Evolutionary conservation across 2,113 vertebrate species (phyloP), one percentile per base, ranked within the genome.

Genomic region (Oxyruncus cristatus): DNA sequence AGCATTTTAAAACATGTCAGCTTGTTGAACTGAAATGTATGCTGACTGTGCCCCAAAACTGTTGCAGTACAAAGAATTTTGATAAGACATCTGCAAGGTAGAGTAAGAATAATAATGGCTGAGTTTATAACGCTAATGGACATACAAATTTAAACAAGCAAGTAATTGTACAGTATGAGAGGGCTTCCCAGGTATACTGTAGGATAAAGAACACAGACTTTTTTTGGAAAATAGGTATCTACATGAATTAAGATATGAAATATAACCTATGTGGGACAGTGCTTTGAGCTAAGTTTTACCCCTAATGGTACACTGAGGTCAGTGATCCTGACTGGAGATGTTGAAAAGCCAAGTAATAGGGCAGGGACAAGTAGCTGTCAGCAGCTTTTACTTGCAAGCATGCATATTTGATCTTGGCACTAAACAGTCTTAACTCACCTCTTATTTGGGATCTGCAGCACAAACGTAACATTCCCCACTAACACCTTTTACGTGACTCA

Each of bases 201-300:
- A 37, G 22, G 11, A 8, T 37, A 78, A 81, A 74, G 30, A 87
- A 71, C 16, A 50, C 0, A 37, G 14, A 33, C 12, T 13, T 22
- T 44, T 50, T 73, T 70, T 80, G 12, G 22, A 65, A 87, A 65
- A 59, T 6, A 24, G 0, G 0, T 16, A 28, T 12, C 27, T 6
- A 67, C 33, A 14, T 35, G 12, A 89, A 58, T 53, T 49, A 77
- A 49, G 41, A 35, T 6, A 66, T 11, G 5, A 77, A 91, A 53
- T 8, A 11, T 20, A 59, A 46, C 13, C 10, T 27, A 0, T 18
- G 20, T 35, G 8, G 22, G 8, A 56, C 0, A 66, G n/a, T 30
- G n/a, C n/a, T 74, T n/a, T 70, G 35, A 55, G 18, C 68, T 41
- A 52, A 33, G 5, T 14, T 87, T 70, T 87, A n/a, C 37, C 37